Conservation (phyloP, 2,113 vertebrate species). For the Chamaetylas fuelleborni region DNA sequence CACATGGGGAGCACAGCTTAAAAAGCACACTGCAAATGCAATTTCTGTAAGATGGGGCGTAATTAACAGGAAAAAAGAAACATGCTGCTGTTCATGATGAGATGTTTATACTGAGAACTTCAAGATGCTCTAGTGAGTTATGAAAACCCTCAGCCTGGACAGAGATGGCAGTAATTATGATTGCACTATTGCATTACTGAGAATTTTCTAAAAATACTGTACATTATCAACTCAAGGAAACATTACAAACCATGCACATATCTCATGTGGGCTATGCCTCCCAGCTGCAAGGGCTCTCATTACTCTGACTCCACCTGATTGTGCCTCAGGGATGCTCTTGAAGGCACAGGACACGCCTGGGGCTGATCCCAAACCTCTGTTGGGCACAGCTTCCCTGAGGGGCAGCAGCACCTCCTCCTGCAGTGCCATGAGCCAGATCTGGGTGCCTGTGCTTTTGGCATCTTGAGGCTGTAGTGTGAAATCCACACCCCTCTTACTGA, state of each 20-base stretch:
- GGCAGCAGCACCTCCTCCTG: not conserved
- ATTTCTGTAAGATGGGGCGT: not conserved
- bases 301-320: not conserved
- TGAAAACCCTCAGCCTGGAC: not conserved
- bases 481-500: not conserved
- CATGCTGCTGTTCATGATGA: not conserved
- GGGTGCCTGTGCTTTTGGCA: not conserved
- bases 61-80: not conserved
- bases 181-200: not conserved
- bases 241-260: fast-evolving
- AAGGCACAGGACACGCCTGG: fast-evolving
- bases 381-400: not conserved
- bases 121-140: not conserved
- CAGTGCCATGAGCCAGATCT: not conserved
- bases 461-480: not conserved
- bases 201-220: not conserved
- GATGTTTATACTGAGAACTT: not conserved
- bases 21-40: not conserved
- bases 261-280: fast-evolving
- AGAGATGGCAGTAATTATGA: not conserved
- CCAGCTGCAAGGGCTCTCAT: not conserved
- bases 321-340: not conserved
- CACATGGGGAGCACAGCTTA: not conserved
- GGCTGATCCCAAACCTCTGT: not conserved
- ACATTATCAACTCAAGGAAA: fast-evolving